These are phyloP conservation scores for Gymnothorax reevesii DNA, from an alignment of 2,797 vertebrate species.

Conservation along the genomic window DNA sequence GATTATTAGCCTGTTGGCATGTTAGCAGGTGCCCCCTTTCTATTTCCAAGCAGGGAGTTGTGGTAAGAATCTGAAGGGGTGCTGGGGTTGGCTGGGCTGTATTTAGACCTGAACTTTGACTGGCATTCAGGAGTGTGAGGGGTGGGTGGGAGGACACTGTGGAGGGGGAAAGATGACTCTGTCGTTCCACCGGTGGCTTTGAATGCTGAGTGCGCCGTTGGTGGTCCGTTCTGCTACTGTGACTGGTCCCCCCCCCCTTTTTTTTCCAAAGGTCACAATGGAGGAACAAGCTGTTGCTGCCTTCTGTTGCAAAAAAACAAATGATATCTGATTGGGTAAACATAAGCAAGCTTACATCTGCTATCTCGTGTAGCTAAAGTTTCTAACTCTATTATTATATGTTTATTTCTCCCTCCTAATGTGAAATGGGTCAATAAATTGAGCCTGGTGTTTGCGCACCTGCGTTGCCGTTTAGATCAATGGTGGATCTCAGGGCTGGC, in stretches of 20 bases:
- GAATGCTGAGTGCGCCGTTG: neutral
- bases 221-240: neutral
- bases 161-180: neutral
- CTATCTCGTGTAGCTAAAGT: neutral
- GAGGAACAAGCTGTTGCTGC: neutral
- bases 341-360: neutral
- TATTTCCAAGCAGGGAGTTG: conserved; percentile 66
- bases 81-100: conserved; percentile 59
- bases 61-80: conserved; percentile 56
- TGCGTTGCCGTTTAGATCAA: neutral
- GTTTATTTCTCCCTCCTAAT: neutral
- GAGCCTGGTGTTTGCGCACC: neutral
- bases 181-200: neutral
- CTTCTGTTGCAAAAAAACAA: neutral
- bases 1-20: neutral
- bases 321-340: neutral
- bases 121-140: conserved; percentile 58
- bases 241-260: neutral
- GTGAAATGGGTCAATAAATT: neutral
- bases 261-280: neutral
- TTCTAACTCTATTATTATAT: neutral
- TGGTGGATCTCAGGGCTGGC: neutral
- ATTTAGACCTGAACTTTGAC: conserved; percentile 70
- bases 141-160: neutral
- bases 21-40: conserved; percentile 45